Percentiles rank a stretch among this genome's conserved stretches.
Evolutionary conservation across 2,113 vertebrate genomes (phyloP).

Genomic region (Pelobates fuscus): DNA sequence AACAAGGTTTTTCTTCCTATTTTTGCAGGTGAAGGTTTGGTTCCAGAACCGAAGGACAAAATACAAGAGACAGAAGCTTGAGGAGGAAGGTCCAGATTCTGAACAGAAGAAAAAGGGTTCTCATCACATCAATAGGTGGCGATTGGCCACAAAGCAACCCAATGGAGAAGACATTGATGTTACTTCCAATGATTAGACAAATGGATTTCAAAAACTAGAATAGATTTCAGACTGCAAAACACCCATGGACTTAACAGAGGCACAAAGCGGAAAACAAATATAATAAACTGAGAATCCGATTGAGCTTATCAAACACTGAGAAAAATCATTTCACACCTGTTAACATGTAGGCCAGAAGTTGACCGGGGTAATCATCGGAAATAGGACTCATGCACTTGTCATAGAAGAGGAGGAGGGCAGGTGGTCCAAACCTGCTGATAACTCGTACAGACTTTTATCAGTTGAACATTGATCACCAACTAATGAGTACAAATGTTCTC

Average conservation of each 20-base stretch:
- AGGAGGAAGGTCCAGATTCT: slow-evolving; percentile 91
- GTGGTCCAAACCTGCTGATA: slow-evolving; percentile 15
- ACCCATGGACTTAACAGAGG: slow-evolving; percentile 8
- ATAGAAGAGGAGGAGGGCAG: background rate
- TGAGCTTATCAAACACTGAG: background rate
- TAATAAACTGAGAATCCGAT: background rate
- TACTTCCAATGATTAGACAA: slow-evolving; percentile 85
- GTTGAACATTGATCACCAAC: slow-evolving; percentile 39
- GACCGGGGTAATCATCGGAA: background rate
- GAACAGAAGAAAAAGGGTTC: slow-evolving; percentile 97
- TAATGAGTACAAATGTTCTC: slow-evolving; percentile 18
- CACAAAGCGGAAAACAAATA: background rate
- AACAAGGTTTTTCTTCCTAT: slow-evolving; percentile 1
- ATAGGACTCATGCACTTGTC: slow-evolving; percentile 1
- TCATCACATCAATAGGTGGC: slow-evolving; percentile 97
- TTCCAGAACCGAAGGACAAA: slow-evolving; percentile 97
- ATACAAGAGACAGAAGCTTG: slow-evolving; percentile 97
- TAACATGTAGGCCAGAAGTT: background rate
- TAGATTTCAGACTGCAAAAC: background rate
- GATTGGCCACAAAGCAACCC: slow-evolving; percentile 92
- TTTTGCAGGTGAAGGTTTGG: slow-evolving; percentile 93
- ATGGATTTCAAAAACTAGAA: background rate
- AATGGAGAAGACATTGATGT: slow-evolving; percentile 93
- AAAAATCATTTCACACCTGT: background rate
- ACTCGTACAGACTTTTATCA: slow-evolving; percentile 33